Base-by-base conservation (phyloP, 35 echinoderm and acorn worm genomes). In the Strongylocentrotus purpuratus region DNA sequence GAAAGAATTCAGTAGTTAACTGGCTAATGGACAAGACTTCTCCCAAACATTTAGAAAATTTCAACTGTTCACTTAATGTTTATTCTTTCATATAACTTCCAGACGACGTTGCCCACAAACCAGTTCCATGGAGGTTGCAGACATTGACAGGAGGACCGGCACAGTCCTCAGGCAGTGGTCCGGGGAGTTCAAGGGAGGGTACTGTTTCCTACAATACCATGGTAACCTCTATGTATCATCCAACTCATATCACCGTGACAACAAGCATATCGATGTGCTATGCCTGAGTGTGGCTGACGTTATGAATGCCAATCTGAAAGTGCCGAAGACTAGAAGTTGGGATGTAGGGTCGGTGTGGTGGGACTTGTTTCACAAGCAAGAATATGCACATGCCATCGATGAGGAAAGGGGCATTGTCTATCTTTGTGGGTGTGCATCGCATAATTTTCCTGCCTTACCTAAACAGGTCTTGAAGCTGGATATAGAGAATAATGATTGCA, bases 401-500 rank as follows among this genome's bases (percentile, higher is more conserved):
- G 91, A 58, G 48, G 91, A 31, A 14, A 10, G 22, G 13, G 91
- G 91, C 7, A 47, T 93, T 18, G 91, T 93, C 31, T 93, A 55
- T 58, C 46, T 93, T 0, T 93, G 91, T 58, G 91, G 91, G 31
- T 93, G 91, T n/a, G 13, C 91, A 31, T 46, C 50, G 48, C 45
- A 50, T 46, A 47, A 45, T 18, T 46, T 52, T 31, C 46, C 46
- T 12, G 31, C 48, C 17, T 47, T 45, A 13, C 11, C 45, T 31
- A 93, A 93, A 58, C 91, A 45, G 46, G 91, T 93, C 48, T 93
- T 93, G 11, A 93, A 58, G 48, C 91, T 93, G 32, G 46, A 93
- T 33, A 47, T 93, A 10, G 46, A 93, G 91, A 58, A 93, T 11
- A 58, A 93, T 58, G 31, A 55, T 9, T 48, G 45, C 48, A 15